These are phyloP conservation scores for Turritopsis dohrnii DNA, from an alignment of 30 jellyfish, hydroid and myxozoan genomes.

Conservation along the genomic window DNA sequence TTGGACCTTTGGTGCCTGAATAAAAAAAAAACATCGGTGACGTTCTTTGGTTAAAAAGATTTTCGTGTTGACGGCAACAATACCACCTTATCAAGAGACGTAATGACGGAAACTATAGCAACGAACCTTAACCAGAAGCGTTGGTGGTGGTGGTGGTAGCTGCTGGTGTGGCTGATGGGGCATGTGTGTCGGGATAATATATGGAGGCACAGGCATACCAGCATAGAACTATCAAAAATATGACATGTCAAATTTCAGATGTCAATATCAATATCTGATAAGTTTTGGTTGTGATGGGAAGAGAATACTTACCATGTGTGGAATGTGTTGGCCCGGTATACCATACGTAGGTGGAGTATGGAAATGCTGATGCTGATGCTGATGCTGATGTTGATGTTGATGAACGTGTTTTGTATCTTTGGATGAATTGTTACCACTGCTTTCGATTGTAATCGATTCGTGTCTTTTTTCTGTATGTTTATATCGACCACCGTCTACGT, in stretches of 20 bases:
- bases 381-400: slow-evolving; percentile 39
- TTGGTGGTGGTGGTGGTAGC: background rate
- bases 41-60: background rate
- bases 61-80: too few relatives aligned
- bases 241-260: too few relatives aligned
- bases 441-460: slow-evolving; percentile 33
- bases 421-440: background rate
- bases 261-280: too few relatives aligned
- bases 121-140: slow-evolving; percentile 15
- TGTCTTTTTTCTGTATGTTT: slow-evolving; percentile 21
- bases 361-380: slow-evolving; percentile 41
- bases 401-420: slow-evolving; percentile 26
- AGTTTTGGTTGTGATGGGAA: too few relatives aligned
- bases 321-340: slow-evolving; percentile 18
- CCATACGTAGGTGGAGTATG: slow-evolving; percentile 20
- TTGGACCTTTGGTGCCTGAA: background rate
- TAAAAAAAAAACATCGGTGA: background rate
- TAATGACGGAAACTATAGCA: background rate
- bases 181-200: slow-evolving; percentile 16
- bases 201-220: slow-evolving; percentile 13
- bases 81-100: too few relatives aligned
- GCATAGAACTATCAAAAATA: background rate
- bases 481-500: slow-evolving; percentile 30
- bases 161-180: background rate
- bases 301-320: slow-evolving; percentile 38